Evolutionary conservation across 2,888 invertebrate species (phyloP).

Genomic region (Tupiocoris notatus): DNA sequence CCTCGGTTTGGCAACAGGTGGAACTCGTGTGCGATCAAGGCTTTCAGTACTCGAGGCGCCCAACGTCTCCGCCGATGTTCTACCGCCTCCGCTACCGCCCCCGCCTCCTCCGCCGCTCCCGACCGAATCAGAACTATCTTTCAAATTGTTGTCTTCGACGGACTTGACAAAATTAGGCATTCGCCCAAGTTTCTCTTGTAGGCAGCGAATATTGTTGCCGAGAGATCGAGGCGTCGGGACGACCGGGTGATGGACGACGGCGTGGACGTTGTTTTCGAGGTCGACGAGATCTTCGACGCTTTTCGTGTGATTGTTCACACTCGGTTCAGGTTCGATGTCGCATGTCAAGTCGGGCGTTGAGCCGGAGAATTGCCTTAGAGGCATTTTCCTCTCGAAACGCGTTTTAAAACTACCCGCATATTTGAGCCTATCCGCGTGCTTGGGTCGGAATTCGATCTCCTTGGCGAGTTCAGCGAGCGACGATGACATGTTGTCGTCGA

Average conservation of each 20-base stretch:
- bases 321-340: slow-evolving; percentile 26
- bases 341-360: slow-evolving; percentile 43
- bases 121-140: slow-evolving; percentile 43
- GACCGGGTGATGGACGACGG: not conserved
- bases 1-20: slow-evolving; percentile 44
- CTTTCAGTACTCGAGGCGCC: slow-evolving; percentile 44
- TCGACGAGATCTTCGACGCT: slow-evolving; percentile 45
- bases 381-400: slow-evolving; percentile 48
- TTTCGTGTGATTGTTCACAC: slow-evolving; percentile 39
- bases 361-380: slow-evolving; percentile 40
- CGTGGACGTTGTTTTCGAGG: slow-evolving; percentile 40
- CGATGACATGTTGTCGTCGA: slow-evolving; percentile 46
- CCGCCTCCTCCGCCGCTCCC: slow-evolving; percentile 42
- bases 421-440: slow-evolving; percentile 45
- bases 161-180: slow-evolving; percentile 41
- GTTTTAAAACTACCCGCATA: slow-evolving; percentile 50
- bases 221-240: slow-evolving; percentile 20
- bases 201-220: slow-evolving; percentile 37
- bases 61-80: slow-evolving; percentile 40
- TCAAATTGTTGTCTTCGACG: slow-evolving; percentile 44
- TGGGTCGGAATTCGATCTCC: slow-evolving; percentile 53
- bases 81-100: slow-evolving; percentile 36
- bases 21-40: slow-evolving; percentile 34
- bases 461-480: slow-evolving; percentile 53
- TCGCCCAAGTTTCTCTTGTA: slow-evolving; percentile 42